Base-by-base conservation (phyloP, 1,140 invertebrate species). In the Gonatopus flavifemur region DNA sequence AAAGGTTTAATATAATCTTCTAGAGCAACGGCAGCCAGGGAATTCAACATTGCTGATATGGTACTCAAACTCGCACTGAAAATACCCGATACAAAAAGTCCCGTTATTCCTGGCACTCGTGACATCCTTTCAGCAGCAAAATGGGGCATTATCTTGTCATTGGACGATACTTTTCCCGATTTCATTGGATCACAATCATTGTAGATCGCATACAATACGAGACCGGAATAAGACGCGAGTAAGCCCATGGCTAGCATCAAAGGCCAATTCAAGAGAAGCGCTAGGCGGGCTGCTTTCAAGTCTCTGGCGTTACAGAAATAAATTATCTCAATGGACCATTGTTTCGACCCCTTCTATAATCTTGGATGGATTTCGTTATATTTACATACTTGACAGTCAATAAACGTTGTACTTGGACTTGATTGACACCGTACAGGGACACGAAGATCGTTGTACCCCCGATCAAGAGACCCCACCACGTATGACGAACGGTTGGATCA, bases 11-110 rank as follows among this genome's bases (percentile, higher is more conserved):
- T 73, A 64, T 91, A 92, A 76, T 94, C 92, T 61, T 92, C 87
- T 24, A 93, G 78, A 1, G 89, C 90, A 4, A 94, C 88, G 1
- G 91, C 91, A 3, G 92, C 88, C 9, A 95, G 73, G 1, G 91
- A 90, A 69, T 94, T 95, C 25, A 94, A 77, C 46, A 88, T 83
- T 1, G 92, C 91, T 0, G 91, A 94, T 24, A 94, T 85, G 0
- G 92, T 93, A 39, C 90, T 93, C 0, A 96, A 77, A 1, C 90
- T 88, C 0, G 91, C 92, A 41, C 82, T 83, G 63, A 84, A 84
- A 12, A 84, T 76, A 0, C 82, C 83, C 0, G 82, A 78, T 10
- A 84, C 75, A 36, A 84, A 83, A 12, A 85, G 62, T 0, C 82
- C 82, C 0, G 76, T 78, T n/a, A 94, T 55, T 0, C 91, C 91